Evolutionary conservation across 2,888 invertebrate species (phyloP), one percentile per base, ranked within the genome.

Genomic region (Automeris io): DNA sequence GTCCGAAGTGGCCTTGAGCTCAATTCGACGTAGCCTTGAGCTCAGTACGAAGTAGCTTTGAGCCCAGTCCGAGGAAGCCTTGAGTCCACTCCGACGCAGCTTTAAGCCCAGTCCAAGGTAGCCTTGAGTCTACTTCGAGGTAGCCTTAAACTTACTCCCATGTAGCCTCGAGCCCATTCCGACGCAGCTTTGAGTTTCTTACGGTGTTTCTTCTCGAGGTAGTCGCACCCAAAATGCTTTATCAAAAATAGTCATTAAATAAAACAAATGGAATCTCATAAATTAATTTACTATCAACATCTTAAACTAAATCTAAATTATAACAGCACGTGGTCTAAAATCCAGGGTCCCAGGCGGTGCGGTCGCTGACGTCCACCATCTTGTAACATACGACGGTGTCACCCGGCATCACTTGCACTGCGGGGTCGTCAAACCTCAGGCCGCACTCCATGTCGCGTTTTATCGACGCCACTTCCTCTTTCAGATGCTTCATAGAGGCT

Each of bases 381-480:
- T 89, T 88, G 70, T 93, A 96, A 72, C 97, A 97, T 18, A 93
- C 68, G 3, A 98, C 74, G 0, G 74, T 78, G 71, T 99, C 98
- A 0, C 95, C 96, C 0, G 91, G 83, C 70, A 91, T 71, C 40
- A 95, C 92, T 18, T 83, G 65, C 18, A 95, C 53, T 1, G 75
- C 64, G 1, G 78, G 59, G 57, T 95, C 91, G 2, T 89, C 88
- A 37, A 98, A 87, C 43, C 92, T 91, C 18, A 99, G 66, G 0
- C 98, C 98, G 73, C 98, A 98, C 68, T 99, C 98, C 41, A 91
- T 89, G 65, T 95, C 95, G 33, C 90, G 91, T 67, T 94, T 95
- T 24, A 98, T 91, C 0, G 90, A 88, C 3, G 91, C 91, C 2
- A 96, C 95, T 76, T 98, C 97, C 35, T 91, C 90, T 69, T 98